Base-by-base conservation (phyloP, 2,113 vertebrate species). In the Apeltes quadracus region DNA sequence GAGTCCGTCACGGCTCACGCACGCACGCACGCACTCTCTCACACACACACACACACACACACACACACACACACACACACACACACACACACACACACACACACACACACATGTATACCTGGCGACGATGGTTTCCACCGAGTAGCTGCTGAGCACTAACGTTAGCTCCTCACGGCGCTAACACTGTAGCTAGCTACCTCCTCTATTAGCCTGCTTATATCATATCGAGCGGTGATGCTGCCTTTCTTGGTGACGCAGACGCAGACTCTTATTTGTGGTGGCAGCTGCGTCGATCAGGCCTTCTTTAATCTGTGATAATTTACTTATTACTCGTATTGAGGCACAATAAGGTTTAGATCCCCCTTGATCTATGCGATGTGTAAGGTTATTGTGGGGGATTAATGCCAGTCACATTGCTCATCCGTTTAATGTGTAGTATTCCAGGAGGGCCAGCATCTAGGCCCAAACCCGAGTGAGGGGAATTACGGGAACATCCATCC, bases 61-160 rank as follows among this genome's bases (percentile, higher is more conserved):
- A 16, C 41, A 4, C 39, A 15, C 82, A 86, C 65, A 7, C 58
- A 62, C 59, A 63, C n/a, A n/a, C n/a, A n/a, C n/a, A n/a, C n/a
- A n/a, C 39, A 4, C 41, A 1, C 58, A 56, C 81, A 86, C 65
- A 7, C 58, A 62, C 59, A 63, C 83, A 29, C 29, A 29, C 57
- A 64, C 58, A 57, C 82, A 86, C 65, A 5, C 58, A 62, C 59
- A 63, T 81, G 59, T 56, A 63, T 81, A 88, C 88, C 76, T 87
- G 86, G 50, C 70, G 18, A 34, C 71, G 67, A 4, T 8, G 72
- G 58, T 56, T 72, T 63, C 50, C 46, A 7, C 39, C 46, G 72
- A 61, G 20, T 27, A 7, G 70, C 76, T 18, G 65, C 43, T 54
- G 75, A 70, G 68, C 72, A 61, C 58, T 7, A 36, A 10, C 3